A percentile compares a stretch with the other conserved stretches of the same genome.
These are phyloP conservation scores for Podilymbus podiceps DNA, from an alignment of 2,113 vertebrate species.

Conservation along the genomic window DNA sequence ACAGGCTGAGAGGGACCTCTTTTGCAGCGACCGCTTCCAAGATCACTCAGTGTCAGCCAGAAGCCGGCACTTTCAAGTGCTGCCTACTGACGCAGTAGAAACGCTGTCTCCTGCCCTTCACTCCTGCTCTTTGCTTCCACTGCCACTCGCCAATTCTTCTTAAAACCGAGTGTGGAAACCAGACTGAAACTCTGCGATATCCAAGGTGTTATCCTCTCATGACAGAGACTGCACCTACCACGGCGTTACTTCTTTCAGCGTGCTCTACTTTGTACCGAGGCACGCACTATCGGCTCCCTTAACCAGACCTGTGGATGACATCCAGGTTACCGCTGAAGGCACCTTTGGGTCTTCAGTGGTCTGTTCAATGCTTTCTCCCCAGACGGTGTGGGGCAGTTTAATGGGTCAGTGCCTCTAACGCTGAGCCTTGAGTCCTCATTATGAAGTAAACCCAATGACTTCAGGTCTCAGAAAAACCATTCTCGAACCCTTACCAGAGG, in stretches of 20 bases:
- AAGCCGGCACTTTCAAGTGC: conserved; percentile 64
- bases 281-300: fast-evolving
- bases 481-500: neutral
- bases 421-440: neutral
- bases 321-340: neutral
- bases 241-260: fast-evolving
- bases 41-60: conserved; percentile 52
- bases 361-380: neutral
- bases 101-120: conserved; percentile 58
- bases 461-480: neutral
- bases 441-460: neutral
- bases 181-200: neutral
- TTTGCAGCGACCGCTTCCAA: conserved; percentile 52
- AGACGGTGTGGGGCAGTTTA: neutral
- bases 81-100: conserved; percentile 57
- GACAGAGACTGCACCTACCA: neutral
- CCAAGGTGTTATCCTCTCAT: neutral
- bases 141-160: conserved; percentile 39
- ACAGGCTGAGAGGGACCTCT: conserved; percentile 53
- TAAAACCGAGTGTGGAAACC: neutral
- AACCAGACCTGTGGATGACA: neutral
- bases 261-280: neutral
- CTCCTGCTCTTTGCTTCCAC: conserved; percentile 58
- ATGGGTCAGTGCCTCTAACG: conserved; percentile 1
- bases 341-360: neutral